Percentiles rank a stretch among this genome's conserved stretches.
Conservation (phyloP, 2,113 vertebrate species). For the Ptyas mucosa region DNA sequence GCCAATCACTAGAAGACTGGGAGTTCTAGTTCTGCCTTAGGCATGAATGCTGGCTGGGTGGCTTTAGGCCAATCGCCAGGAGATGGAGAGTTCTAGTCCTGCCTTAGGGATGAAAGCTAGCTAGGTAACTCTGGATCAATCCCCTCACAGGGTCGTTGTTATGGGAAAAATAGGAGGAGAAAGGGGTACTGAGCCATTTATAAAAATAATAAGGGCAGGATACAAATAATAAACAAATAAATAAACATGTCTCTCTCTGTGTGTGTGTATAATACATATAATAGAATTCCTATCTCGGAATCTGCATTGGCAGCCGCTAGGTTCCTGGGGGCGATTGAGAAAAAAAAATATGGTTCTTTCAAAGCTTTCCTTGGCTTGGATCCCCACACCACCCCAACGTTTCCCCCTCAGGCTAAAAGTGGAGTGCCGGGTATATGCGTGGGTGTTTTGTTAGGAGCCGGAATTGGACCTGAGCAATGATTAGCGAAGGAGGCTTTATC, state of each 20-base stretch:
- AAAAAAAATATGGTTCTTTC: too few species aligned
- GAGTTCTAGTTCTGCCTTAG: too few species aligned
- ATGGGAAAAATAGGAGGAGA: background rate
- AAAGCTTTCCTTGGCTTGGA: background rate
- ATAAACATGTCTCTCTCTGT: too few species aligned
- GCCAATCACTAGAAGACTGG: too few species aligned
- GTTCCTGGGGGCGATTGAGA: background rate
- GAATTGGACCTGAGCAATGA: background rate
- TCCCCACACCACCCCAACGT: accelerated
- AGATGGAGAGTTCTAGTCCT: too few species aligned
- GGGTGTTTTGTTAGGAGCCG: background rate
- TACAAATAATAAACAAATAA: too few species aligned
- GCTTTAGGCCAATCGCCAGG: too few species aligned
- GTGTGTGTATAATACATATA: too few species aligned
- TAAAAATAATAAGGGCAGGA: background rate
- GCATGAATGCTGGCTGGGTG: too few species aligned
- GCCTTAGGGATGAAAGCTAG: too few species aligned
- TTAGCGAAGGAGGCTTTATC: background rate
- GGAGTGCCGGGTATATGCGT: background rate
- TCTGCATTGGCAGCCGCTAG: background rate
- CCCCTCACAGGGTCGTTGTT: background rate
- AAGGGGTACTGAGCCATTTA: background rate
- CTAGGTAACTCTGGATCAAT: too few species aligned
- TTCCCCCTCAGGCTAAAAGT: background rate
- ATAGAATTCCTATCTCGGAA: background rate